A percentile compares a stretch with the other conserved stretches of the same genome.
phyloP scores from a whole-genome alignment of 2,797 vertebrate genomes.

The Spinibarbus caldwelli region DNA sequence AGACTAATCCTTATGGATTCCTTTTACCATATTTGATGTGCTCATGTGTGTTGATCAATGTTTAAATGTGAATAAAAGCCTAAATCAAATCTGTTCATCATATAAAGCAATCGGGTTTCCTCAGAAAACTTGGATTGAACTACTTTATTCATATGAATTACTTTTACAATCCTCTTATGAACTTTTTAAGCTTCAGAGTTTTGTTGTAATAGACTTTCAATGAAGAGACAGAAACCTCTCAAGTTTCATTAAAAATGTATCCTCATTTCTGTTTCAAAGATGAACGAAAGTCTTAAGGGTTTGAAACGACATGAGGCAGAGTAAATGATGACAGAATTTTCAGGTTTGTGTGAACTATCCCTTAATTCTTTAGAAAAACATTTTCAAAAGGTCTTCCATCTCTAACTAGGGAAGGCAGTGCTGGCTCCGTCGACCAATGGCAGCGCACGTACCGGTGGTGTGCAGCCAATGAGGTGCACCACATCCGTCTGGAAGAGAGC shows the following conservation, averaged over 20 bases:
- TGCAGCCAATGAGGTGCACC: constrained; percentile 86
- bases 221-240: neutral
- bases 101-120: neutral
- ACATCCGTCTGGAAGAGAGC: constrained; percentile 85
- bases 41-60: neutral
- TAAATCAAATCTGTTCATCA: neutral
- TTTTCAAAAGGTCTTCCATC: too few species aligned
- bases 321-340: neutral
- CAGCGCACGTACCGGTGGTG: constrained; percentile 85
- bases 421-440: constrained; percentile 83
- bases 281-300: neutral
- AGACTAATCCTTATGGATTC: neutral
- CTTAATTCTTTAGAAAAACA: too few species aligned
- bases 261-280: neutral
- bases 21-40: neutral
- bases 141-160: neutral
- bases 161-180: neutral
- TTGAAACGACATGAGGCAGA: neutral
- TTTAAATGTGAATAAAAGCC: neutral
- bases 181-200: neutral
- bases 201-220: neutral
- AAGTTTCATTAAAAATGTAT: neutral
- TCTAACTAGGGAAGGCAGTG: constrained; percentile 75
- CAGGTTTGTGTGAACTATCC: neutral
- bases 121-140: neutral